These are phyloP conservation scores for Bothrops alternatus DNA, from an alignment of 2,797 vertebrate species.

Conservation along the genomic window DNA sequence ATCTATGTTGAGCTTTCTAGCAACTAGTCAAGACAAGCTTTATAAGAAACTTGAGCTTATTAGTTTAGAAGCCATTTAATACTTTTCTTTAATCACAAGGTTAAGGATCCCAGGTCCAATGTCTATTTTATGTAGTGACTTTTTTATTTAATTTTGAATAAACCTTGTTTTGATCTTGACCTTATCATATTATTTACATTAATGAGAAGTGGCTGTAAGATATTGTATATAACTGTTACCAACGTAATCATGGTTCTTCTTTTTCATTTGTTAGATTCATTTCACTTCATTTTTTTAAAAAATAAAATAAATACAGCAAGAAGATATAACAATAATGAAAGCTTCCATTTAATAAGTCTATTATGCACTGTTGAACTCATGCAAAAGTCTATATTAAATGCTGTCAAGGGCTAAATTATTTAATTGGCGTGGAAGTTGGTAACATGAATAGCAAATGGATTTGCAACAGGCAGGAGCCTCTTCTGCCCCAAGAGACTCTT, in stretches of 20 bases:
- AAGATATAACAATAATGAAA: conserved; percentile 20
- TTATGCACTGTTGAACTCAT: conserved; percentile 11
- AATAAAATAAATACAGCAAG: not conserved
- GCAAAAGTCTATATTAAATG: not conserved
- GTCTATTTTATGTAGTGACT: not conserved
- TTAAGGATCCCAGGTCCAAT: not conserved
- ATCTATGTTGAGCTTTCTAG: not conserved
- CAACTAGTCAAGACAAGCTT: not conserved
- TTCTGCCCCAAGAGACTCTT: not conserved
- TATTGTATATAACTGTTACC: not conserved
- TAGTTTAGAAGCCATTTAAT: not conserved
- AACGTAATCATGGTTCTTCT: not conserved
- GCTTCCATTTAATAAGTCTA: conserved; percentile 9
- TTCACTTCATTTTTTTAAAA: not conserved
- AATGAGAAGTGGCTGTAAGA: not conserved
- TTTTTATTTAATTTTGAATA: not conserved
- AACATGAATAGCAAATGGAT: conserved; percentile 16
- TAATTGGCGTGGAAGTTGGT: conserved; percentile 16
- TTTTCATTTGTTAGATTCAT: not conserved
- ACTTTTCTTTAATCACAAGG: not conserved
- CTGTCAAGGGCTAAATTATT: not conserved
- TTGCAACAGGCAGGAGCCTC: conserved; percentile 3
- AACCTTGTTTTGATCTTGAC: not conserved
- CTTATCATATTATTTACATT: not conserved
- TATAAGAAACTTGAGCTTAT: not conserved